Evolutionary conservation across 2,113 vertebrate genomes (phyloP).

Genomic region (Isurus oxyrinchus): DNA sequence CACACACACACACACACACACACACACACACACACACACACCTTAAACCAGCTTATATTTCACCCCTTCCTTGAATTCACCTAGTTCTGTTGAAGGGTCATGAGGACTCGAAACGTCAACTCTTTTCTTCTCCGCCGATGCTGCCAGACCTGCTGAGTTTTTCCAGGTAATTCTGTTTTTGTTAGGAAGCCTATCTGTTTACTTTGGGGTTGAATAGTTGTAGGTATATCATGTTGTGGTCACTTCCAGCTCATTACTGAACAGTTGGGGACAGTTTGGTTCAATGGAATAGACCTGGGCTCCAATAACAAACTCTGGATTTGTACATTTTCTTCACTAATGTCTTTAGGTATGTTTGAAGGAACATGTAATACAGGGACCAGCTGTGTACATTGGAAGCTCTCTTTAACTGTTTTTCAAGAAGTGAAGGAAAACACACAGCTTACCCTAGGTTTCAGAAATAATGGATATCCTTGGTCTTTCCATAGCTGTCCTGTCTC

Average conservation of each 20-base stretch:
- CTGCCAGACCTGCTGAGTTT: no score
- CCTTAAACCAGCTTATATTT: no score
- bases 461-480: not conserved
- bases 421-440: not conserved
- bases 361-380: not conserved
- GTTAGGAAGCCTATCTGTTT: not conserved
- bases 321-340: not conserved
- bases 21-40: no score
- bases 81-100: no score
- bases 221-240: not conserved
- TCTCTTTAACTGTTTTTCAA: not conserved
- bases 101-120: no score
- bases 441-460: not conserved
- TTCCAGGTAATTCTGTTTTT: no score
- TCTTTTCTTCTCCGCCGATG: no score
- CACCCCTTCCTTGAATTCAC: no score
- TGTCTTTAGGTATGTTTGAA: not conserved
- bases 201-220: not conserved
- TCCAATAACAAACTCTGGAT: no score
- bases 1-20: no score
- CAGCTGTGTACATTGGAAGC: not conserved
- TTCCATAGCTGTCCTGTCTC: not conserved
- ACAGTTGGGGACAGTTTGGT: not conserved
- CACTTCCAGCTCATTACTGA: not conserved
- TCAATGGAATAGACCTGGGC: not conserved